Evolutionary conservation across 64 coral and sea anemone species (phyloP), one percentile per base, ranked within the genome.

Genomic region (Pocillopora damicornis): DNA sequence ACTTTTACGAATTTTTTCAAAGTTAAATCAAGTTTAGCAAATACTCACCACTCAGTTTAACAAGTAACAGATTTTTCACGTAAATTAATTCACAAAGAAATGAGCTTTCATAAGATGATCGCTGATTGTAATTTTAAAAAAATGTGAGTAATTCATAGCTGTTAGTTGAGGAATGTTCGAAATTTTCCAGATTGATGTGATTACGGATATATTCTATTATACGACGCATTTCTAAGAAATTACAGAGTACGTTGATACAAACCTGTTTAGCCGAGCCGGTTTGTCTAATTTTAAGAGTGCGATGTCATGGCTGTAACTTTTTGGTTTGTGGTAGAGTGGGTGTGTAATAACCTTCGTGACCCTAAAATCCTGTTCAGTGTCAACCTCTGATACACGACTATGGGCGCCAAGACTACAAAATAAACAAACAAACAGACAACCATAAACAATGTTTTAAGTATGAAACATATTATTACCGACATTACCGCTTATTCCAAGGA

Each of bases 261-360:
- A 91, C 90, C 30, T 79, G 76, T 73, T 23, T 35, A 91, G 16
- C 36, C 20, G 23, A 36, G 75, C 90, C 0, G 90, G 83, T 74
- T 56, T 87, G 11, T 91, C 83, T 1, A 91, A 83, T 79, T 91
- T 91, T 34, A 91, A 73, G 4, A 91, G 83, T 2, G 90, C 82
- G 37, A 91, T 91, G 61, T 91, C 90, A 59, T 91, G 74, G 15
- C 74, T 79, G 63, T 79, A 91, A 37, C 59, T 20, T 45, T 73
- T 61, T 13, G 75, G 82, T 13, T n/a, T 36, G 22, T 87, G 75
- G 75, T 91, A 91, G 30, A 25, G 38, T 22, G 71, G 78, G 20
- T 91, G 90, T 22, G 76, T 18, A 36, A 91, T 87, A 1, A 87
- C 71, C 58, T 86, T 91, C 15, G 9, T 59, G 35, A 87, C 90